Conservation (phyloP, 2,888 invertebrate genomes). For the Cetonia aurata region DNA sequence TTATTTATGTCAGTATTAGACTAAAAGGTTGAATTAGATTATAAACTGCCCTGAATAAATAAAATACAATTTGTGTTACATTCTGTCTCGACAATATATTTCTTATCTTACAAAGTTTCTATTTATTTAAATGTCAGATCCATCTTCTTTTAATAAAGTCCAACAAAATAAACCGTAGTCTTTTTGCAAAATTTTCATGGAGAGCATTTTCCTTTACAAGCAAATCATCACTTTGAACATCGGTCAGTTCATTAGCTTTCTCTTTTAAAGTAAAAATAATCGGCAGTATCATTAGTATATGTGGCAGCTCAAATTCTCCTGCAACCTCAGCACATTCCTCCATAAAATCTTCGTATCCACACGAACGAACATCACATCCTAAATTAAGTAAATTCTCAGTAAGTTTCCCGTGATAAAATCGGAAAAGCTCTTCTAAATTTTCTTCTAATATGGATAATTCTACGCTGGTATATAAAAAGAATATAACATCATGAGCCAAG, state of each 20-base stretch:
- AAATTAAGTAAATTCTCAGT: constrained; percentile 58
- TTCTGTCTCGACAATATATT: too few species aligned
- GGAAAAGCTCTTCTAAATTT: constrained; percentile 66
- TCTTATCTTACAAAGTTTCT: not conserved
- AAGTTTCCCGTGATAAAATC: constrained; percentile 64
- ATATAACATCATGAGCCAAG: constrained; percentile 68
- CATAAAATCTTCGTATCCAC: constrained; percentile 62
- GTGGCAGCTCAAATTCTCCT: constrained; percentile 61
- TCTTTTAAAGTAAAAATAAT: constrained; percentile 62
- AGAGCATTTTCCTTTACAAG: constrained; percentile 13
- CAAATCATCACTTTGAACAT: constrained; percentile 46
- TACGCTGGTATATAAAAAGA: constrained; percentile 69
- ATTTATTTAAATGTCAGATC: not conserved
- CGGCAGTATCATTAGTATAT: constrained; percentile 65
- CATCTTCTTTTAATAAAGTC: constrained; percentile 23
- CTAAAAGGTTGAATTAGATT: too few species aligned
- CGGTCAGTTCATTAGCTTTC: constrained; percentile 61
- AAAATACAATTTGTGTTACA: too few species aligned
- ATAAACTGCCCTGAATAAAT: too few species aligned
- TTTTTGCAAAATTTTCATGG: constrained; percentile 33
- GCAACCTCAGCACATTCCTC: constrained; percentile 62
- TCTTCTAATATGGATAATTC: constrained; percentile 61
- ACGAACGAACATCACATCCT: constrained; percentile 56
- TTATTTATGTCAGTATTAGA: too few species aligned
- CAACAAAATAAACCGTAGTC: constrained; percentile 35